Percentiles rank a stretch among this genome's conserved stretches.
Evolutionary conservation across 2,888 invertebrate genomes (phyloP).

Genomic region (Mimachlamys varia): DNA sequence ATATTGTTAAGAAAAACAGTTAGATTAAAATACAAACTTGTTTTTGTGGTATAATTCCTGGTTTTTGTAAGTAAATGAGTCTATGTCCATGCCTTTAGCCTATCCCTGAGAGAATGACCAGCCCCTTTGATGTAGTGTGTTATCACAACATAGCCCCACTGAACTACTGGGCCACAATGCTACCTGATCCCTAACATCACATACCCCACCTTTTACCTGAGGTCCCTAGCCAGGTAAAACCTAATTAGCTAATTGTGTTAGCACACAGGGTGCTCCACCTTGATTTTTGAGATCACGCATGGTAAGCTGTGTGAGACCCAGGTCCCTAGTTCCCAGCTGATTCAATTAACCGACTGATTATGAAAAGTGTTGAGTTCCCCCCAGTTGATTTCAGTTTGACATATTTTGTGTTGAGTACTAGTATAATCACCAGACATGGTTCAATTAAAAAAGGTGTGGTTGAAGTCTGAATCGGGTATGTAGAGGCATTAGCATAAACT

Average conservation of each 20-base stretch:
- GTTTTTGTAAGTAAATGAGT: constrained; percentile 13
- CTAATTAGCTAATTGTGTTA: constrained; percentile 34
- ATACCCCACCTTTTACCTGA: background rate
- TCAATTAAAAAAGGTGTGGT: background rate
- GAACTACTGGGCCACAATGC: background rate
- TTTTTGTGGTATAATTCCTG: background rate
- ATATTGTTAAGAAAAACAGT: background rate
- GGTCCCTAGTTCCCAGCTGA: background rate
- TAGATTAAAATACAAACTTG: background rate
- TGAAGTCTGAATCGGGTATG: background rate
- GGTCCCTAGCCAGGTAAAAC: background rate
- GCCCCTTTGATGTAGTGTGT: background rate
- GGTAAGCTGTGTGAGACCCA: background rate
- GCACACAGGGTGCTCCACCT: background rate
- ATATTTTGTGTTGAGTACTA: background rate
- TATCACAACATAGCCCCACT: background rate
- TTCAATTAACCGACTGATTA: background rate
- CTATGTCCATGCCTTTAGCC: background rate
- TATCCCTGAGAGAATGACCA: background rate
- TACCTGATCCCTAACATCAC: background rate
- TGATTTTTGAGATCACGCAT: background rate
- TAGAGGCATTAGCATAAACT: background rate
- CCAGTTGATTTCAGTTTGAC: background rate
- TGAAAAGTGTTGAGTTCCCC: constrained; percentile 11
- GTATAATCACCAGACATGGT: background rate